Evolutionary conservation across 2,797 vertebrate genomes (phyloP).

Genomic region (Halcyon smyrnensis): DNA sequence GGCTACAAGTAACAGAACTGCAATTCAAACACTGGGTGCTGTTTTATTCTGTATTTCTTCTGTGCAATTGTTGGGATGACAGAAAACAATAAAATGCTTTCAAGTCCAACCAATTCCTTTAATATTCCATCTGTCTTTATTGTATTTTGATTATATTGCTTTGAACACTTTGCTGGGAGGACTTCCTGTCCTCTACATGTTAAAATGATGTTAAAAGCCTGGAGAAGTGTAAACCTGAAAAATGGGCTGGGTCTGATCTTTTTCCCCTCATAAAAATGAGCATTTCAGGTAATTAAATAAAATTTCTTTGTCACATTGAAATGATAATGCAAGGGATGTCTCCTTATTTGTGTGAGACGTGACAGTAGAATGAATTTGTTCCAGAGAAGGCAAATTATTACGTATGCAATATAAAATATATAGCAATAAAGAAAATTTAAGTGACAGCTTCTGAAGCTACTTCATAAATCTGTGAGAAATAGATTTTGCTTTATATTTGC

Average conservation of each 20-base stretch:
- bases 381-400: constrained; percentile 54
- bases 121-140: constrained; percentile 43
- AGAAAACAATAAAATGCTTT: constrained; percentile 68
- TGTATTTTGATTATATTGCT: constrained; percentile 26
- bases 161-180: constrained; percentile 50
- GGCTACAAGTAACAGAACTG: constrained; percentile 74
- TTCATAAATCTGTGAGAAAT: constrained; percentile 50
- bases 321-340: constrained; percentile 81
- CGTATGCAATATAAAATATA: constrained; percentile 52
- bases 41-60: constrained; percentile 54
- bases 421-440: constrained; percentile 34
- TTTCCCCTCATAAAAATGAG: constrained; percentile 84
- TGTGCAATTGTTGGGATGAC: constrained; percentile 33
- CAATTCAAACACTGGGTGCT: constrained; percentile 72
- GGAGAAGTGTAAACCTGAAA: constrained; percentile 73
- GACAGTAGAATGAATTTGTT: constrained; percentile 55
- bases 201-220: constrained; percentile 60
- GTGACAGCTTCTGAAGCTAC: neutral
- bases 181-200: constrained; percentile 43
- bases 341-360: constrained; percentile 74
- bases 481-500: neutral
- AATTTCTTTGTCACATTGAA: constrained; percentile 75
- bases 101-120: constrained; percentile 71
- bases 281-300: constrained; percentile 77
- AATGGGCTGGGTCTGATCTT: constrained; percentile 87